Evolutionary conservation across 2,113 vertebrate genomes (phyloP).

Genomic region (Aplodontia rufa): DNA sequence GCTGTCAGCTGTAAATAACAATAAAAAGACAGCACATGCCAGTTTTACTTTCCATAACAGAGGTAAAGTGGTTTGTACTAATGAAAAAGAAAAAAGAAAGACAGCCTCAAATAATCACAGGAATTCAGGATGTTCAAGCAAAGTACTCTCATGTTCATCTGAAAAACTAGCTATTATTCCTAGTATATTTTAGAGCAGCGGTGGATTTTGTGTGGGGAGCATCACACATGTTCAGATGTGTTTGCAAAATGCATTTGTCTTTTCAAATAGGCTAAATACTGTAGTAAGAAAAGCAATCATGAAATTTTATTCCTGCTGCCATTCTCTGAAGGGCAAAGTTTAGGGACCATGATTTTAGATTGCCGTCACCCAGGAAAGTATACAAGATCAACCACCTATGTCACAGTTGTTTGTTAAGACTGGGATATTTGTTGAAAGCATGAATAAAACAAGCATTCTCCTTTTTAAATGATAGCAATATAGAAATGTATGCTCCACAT

Average conservation of each 20-base stretch:
- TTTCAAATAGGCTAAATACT: background rate
- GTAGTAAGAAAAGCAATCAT: background rate
- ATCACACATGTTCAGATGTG: background rate
- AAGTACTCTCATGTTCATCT: background rate
- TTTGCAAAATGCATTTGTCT: slow-evolving; percentile 20
- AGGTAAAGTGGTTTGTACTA: slow-evolving; percentile 61
- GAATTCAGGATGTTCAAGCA: slow-evolving; percentile 14
- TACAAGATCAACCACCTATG: background rate
- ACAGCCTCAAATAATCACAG: background rate
- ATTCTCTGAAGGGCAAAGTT: background rate
- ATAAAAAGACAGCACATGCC: slow-evolving; percentile 76
- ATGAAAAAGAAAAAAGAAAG: slow-evolving; percentile 57
- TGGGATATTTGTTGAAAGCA: background rate
- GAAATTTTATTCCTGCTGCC: background rate
- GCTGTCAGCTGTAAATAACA: slow-evolving; percentile 77
- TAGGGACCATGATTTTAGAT: background rate
- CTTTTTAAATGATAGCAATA: background rate
- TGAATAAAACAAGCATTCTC: background rate
- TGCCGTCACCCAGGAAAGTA: background rate
- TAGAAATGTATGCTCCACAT: background rate
- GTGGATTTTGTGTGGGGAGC: background rate
- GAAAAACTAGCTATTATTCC: background rate
- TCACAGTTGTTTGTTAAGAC: background rate
- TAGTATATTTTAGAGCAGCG: background rate
- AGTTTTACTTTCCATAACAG: slow-evolving; percentile 67